Evolutionary conservation across 92 coral and sea anemone genomes (phyloP).

Genomic region (Porites lobata): DNA sequence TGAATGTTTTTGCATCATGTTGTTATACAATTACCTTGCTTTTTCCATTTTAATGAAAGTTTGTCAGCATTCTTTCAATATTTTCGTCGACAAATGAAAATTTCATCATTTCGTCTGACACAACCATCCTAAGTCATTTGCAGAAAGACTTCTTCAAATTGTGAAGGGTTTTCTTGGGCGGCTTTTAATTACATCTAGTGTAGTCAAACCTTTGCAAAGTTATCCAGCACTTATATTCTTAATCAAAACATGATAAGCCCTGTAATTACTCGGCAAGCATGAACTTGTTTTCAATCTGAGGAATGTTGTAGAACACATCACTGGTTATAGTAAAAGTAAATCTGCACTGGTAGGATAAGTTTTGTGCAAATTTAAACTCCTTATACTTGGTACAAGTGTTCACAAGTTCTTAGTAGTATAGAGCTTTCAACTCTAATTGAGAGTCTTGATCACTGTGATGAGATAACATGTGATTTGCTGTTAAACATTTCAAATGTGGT

Average conservation of each 20-base stretch:
- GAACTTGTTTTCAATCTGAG: slow-evolving; percentile 34
- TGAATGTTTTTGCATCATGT: slow-evolving; percentile 2
- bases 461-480: background rate
- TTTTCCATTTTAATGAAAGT: background rate
- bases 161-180: slow-evolving; percentile 44
- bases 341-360: too few species aligned
- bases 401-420: too few species aligned
- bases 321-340: slow-evolving; percentile 6
- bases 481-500: background rate
- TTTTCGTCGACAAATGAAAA: background rate
- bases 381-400: too few species aligned
- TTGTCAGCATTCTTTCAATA: too few species aligned
- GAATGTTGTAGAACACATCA: slow-evolving; percentile 6
- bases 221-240: slow-evolving; percentile 48
- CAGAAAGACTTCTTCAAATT: slow-evolving; percentile 22
- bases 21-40: slow-evolving; percentile 9
- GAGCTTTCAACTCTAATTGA: too few species aligned
- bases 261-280: slow-evolving; percentile 32
- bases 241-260: slow-evolving; percentile 36
- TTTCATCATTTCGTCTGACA: slow-evolving; percentile 31
- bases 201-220: slow-evolving; percentile 37
- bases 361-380: too few species aligned
- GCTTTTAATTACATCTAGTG: slow-evolving; percentile 34
- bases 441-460: too few species aligned
- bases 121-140: background rate